Evolutionary conservation across 2,888 invertebrate genomes (phyloP).

Genomic region (Myopa tessellatipennis): DNA sequence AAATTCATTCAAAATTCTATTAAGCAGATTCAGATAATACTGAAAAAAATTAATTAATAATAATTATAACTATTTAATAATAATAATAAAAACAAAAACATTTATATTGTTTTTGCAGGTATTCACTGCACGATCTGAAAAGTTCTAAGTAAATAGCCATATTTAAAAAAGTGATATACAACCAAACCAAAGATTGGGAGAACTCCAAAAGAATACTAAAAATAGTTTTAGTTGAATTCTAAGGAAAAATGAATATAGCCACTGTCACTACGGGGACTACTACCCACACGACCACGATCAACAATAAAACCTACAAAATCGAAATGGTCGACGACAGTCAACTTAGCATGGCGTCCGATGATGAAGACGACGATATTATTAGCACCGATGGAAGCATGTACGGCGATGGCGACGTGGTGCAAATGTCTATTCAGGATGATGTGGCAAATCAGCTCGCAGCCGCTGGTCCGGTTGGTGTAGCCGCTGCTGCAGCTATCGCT

Average conservation of each 20-base stretch:
- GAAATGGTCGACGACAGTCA: constrained; percentile 77
- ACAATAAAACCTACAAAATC: constrained; percentile 73
- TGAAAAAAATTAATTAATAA: too few relatives aligned
- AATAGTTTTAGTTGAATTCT: constrained; percentile 44
- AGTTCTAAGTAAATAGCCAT: not conserved
- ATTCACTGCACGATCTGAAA: not conserved
- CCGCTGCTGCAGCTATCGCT: constrained; percentile 95
- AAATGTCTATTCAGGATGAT: constrained; percentile 77
- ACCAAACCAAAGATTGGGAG: constrained; percentile 46
- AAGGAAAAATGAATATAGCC: constrained; percentile 61
- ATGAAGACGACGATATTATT: constrained; percentile 88
- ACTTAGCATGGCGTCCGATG: constrained; percentile 76
- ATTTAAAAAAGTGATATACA: not conserved
- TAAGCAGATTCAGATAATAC: too few relatives aligned
- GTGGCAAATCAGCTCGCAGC: constrained; percentile 96
- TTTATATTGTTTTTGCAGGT: not conserved
- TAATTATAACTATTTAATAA: too few relatives aligned
- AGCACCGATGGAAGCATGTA: constrained; percentile 84
- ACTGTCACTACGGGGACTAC: constrained; percentile 64
- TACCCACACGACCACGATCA: constrained; percentile 58
- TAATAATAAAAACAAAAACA: too few relatives aligned
- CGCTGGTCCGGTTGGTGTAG: constrained; percentile 95
- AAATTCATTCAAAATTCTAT: too few relatives aligned
- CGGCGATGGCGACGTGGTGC: constrained; percentile 87
- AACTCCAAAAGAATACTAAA: constrained; percentile 47